These are phyloP conservation scores for Protobothrops mucrosquamatus DNA, from an alignment of 2,113 vertebrate genomes.

Conservation along the genomic window DNA sequence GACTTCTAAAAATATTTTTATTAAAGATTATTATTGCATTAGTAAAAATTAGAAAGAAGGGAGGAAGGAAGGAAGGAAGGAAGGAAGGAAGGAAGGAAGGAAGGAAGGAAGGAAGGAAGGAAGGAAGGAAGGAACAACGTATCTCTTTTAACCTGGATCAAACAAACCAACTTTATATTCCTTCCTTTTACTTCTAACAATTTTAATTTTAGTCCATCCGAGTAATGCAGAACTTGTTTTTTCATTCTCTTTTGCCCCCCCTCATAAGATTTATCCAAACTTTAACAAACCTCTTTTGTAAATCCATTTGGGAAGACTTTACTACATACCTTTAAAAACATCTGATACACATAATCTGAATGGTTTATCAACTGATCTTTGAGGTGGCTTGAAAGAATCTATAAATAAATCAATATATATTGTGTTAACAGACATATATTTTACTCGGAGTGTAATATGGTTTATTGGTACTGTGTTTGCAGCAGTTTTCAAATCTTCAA, in stretches of 20 bases:
- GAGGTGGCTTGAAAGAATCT: slow-evolving; percentile 93
- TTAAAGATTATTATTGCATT: background rate
- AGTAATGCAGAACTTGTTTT: background rate
- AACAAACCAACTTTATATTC: background rate
- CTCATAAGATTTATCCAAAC: background rate
- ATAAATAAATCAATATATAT: slow-evolving; percentile 38
- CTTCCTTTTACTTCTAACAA: background rate
- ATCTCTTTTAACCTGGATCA: background rate
- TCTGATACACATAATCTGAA: slow-evolving; percentile 94
- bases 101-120: background rate
- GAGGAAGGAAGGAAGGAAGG: background rate
- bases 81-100: background rate
- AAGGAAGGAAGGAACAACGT: background rate
- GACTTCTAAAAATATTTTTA: background rate
- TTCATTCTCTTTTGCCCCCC: background rate
- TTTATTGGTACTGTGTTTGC: background rate
- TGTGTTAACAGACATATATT: background rate
- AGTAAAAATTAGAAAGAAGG: background rate
- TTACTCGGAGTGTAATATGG: background rate
- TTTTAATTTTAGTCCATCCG: background rate
- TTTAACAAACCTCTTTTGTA: background rate
- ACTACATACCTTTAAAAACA: slow-evolving; percentile 92
- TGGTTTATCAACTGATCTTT: slow-evolving; percentile 90
- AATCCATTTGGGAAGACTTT: background rate
- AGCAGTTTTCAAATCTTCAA: slow-evolving; percentile 7